Conservation (phyloP, 2,113 vertebrate species). For the western clawed frog (Xenopus tropicalis) region DNA sequence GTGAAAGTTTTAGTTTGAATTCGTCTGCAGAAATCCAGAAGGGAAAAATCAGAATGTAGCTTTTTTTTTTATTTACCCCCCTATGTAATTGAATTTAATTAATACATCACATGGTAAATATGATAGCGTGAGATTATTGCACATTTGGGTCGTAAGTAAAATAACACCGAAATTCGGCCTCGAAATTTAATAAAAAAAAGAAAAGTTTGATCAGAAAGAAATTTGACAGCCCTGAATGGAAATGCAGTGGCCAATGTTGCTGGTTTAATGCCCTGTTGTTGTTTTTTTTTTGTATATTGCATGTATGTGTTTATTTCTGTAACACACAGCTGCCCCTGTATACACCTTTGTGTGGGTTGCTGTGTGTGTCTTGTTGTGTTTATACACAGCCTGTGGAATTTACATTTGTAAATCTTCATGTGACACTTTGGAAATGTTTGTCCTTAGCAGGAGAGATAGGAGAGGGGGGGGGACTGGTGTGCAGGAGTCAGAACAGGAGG, state of each 20-base stretch:
- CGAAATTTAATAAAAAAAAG: too few relatives aligned
- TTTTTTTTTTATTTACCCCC: too few relatives aligned
- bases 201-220: too few relatives aligned
- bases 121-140: conserved; percentile 50
- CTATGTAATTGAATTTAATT: too few relatives aligned
- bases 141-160: too few relatives aligned
- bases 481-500: conserved; percentile 11
- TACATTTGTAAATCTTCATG: conserved; percentile 16
- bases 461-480: background rate
- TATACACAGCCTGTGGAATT: conserved; percentile 13
- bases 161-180: too few relatives aligned
- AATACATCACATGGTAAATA: conserved; percentile 45
- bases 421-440: conserved; percentile 28
- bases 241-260: too few relatives aligned
- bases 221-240: too few relatives aligned
- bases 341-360: conserved; percentile 6
- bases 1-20: conserved; percentile 70
- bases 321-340: background rate
- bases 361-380: conserved; percentile 28
- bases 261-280: too few relatives aligned
- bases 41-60: conserved; percentile 20
- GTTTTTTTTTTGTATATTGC: conserved; percentile 13
- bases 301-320: conserved; percentile 48
- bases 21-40: conserved; percentile 60
- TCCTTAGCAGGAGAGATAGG: background rate